Base-by-base conservation (phyloP, 1,140 invertebrate species). In the Leptinotarsa undecemlineata region DNA sequence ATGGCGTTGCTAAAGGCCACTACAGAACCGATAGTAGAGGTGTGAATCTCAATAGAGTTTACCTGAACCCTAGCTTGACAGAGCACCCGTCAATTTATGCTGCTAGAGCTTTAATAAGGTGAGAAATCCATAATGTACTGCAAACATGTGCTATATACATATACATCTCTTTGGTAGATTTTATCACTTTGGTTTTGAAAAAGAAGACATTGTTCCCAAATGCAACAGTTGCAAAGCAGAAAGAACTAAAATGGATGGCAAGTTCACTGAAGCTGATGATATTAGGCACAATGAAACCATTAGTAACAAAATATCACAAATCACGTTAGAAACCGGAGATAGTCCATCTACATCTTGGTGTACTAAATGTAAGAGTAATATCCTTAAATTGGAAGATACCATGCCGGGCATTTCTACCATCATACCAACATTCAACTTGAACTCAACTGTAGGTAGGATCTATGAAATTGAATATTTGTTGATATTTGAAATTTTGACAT, bases 1-100 rank as follows among this genome's bases (percentile, higher is more conserved):
- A 98, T 84, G 96, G 96, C 8, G 96, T 97, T 1, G 91, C 91
- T n/a, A 87, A 90, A 68, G 96, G 96, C 5, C 94, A 96, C 85
- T 97, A 97, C 84, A 87, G 96, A 48, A 96, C 96, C 57, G 95
- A 97, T 85, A 93, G 93, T 1, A 88, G 92, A 72, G 96, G 96
- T 5, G 92, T 96, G 64, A 98, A 98, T 87, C 85, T 98, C 3
- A 97, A 97, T 85, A 87, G 95, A 68, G 91, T 96, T 68, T 97
- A 96, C 88, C 86, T 92, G 20, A 90, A 92, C 83, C 95, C 95
- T 20, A 91, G 90, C 48, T 85, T 89, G 4, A 88, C 87, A 74
- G 88, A 93, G 57, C 94, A 96, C 87, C 95, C 95, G 4, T 92
- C 94, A 0, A 91, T 97, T 76, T 95, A 90, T 85, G 94, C 94